Evolutionary conservation across 2,113 vertebrate genomes (phyloP).

Genomic region (Rhinogobius similis): DNA sequence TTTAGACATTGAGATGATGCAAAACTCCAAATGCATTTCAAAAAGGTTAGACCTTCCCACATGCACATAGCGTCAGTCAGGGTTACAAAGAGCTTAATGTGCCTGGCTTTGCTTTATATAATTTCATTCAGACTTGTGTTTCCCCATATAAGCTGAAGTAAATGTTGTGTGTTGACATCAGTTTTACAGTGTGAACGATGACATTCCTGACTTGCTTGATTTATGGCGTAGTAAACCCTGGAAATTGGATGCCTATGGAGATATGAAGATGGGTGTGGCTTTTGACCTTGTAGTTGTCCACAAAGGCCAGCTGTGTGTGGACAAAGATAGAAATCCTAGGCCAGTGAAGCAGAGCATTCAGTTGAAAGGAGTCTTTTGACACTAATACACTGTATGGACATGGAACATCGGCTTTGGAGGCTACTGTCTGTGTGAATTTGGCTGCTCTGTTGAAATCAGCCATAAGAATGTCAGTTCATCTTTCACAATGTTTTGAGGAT

Average conservation of each 20-base stretch:
- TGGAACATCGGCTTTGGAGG: constrained; percentile 42
- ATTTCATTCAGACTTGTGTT: neutral
- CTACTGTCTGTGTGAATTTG: constrained; percentile 31
- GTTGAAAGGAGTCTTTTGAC: constrained; percentile 59
- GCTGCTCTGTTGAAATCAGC: constrained; percentile 22
- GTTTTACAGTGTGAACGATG: constrained; percentile 16
- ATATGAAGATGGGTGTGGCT: constrained; percentile 27
- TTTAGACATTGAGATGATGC: neutral
- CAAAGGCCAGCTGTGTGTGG: constrained; percentile 48
- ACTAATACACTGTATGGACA: constrained; percentile 34
- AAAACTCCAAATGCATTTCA: neutral
- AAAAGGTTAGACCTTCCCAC: neutral
- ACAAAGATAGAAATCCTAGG: constrained; percentile 33
- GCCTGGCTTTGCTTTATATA: neutral
- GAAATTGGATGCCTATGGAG: constrained; percentile 18
- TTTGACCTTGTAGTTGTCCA: constrained; percentile 38
- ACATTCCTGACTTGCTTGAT: constrained; percentile 20
- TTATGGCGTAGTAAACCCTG: constrained; percentile 25
- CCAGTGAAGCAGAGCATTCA: constrained; percentile 30
- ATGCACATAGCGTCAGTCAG: neutral
- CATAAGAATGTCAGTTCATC: neutral
- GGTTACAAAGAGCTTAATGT: neutral
- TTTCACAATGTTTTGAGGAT: constrained; percentile 18
- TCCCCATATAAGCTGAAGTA: neutral
- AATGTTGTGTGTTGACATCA: constrained; percentile 1